Conservation (phyloP, 2,113 vertebrate genomes). For the Spermophilus dauricus region DNA sequence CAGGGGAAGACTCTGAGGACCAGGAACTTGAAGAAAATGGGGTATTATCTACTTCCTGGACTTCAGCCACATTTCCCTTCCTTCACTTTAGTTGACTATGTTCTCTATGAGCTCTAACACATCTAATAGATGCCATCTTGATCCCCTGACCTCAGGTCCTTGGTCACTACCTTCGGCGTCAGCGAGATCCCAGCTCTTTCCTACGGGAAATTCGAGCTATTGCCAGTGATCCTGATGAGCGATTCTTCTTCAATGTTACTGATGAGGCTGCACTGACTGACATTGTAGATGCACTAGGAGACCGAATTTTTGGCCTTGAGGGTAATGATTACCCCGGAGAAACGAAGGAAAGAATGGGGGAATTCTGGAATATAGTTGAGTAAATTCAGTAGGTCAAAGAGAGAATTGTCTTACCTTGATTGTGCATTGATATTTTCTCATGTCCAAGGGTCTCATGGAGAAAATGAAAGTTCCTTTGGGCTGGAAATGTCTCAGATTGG, state of each 20-base stretch:
- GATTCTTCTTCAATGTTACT: constrained; percentile 97
- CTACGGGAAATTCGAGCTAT: constrained; percentile 96
- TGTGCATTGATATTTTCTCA: not conserved
- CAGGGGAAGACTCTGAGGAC: not conserved
- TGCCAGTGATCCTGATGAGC: constrained; percentile 96
- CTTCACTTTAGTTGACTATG: not conserved
- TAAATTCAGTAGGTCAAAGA: not conserved
- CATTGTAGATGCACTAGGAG: constrained; percentile 97
- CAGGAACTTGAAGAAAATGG: not conserved
- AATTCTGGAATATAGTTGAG: not conserved
- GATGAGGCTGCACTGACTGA: constrained; percentile 97
- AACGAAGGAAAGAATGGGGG: not conserved
- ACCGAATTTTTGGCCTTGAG: constrained; percentile 97
- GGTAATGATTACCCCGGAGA: constrained; percentile 85
- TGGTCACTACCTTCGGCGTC: constrained; percentile 96
- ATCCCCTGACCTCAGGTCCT: constrained; percentile 90
- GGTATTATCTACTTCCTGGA: not conserved
- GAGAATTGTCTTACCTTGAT: not conserved
- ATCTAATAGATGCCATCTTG: not conserved
- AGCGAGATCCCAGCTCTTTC: constrained; percentile 95
- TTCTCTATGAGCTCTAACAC: not conserved
- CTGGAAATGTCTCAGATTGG: constrained; percentile 99
- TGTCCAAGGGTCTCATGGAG: constrained; percentile 92
- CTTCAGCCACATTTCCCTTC: not conserved
- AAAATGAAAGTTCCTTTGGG: constrained; percentile 96